Conservation (phyloP, 23 tunicate genomes). For the Trididemnum miniatum region DNA sequence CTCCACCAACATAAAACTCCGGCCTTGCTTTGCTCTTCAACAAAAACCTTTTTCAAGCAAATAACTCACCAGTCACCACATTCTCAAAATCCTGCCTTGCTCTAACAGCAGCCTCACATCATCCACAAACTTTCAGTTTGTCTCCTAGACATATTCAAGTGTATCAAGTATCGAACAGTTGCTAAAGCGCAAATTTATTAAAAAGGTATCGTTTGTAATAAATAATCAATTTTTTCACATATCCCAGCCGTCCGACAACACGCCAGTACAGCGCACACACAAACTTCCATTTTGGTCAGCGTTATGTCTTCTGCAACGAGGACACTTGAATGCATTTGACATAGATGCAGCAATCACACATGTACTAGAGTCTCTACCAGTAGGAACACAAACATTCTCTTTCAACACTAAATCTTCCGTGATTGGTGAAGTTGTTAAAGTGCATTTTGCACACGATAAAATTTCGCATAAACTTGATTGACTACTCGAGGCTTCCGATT, state of each 20-base stretch:
- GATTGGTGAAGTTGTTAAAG: neutral
- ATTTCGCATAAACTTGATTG: slow-evolving; percentile 60
- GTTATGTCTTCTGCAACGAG: slow-evolving; percentile 60
- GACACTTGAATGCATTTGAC: slow-evolving; percentile 47
- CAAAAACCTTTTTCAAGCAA: too few species aligned
- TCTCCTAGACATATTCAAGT: too few species aligned
- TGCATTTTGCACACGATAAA: slow-evolving; percentile 47
- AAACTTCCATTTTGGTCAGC: slow-evolving; percentile 36
- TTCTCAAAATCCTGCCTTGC: too few species aligned
- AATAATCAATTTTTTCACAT: neutral
- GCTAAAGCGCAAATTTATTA: too few species aligned
- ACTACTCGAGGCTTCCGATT: neutral
- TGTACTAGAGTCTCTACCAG: neutral
- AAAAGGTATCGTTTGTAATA: too few species aligned
- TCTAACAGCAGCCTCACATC: too few species aligned
- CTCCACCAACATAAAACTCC: too few species aligned
- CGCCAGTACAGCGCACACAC: slow-evolving; percentile 71
- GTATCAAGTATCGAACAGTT: too few species aligned
- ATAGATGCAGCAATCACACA: slow-evolving; percentile 1
- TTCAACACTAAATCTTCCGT: neutral
- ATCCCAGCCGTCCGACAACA: slow-evolving; percentile 70
- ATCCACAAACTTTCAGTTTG: too few species aligned
- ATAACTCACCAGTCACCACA: too few species aligned
- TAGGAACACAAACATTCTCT: neutral
- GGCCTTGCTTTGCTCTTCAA: too few species aligned